Base-by-base conservation (phyloP, 2,888 invertebrate species). In the Platypus cylindrus region DNA sequence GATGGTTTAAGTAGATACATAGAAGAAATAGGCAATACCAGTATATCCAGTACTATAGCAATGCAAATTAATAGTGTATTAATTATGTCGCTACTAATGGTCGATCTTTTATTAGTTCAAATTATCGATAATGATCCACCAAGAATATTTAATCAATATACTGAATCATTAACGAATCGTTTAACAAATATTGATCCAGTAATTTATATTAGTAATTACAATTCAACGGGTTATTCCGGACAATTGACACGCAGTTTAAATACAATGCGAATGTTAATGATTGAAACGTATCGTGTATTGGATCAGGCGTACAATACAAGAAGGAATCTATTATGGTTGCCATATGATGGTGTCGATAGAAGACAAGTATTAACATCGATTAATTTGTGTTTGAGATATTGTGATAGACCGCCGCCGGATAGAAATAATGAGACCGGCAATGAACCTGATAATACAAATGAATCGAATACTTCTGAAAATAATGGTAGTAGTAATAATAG, bases 1-100 rank as follows among this genome's bases (percentile, higher is more conserved):
- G 63, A 66, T 38, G 59, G 59, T 20, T 51, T 70, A 41, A 65
- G 61, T 5, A 55, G 62, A 36, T 66, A 66, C 45, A 60, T 68
- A 34, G 64, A 66, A 45, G 60, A 61, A 37, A 58, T 60, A 16
- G 49, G 44, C 22, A 18, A 17, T 20, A 29, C 37, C 2, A 42
- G 38, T 22, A 37, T 48, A 9, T 42, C 44, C 17, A 53, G 52
- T 23, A 51, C 48, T 30, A 44, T 45, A 30, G 34, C 52, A 17
- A 34, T 25, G 35, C 54, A 59, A 37, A 54, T 60, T 8, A 51
- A 55, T 38, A 50, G 51, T 23, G 55, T 60, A 2, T 53, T 69
- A 2, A 64, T 63, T 30, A 54, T 68, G 47, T 65, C 67, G 2
- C 47, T 66, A 28, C 56, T 67, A 32, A 47, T 70, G 17, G 66